Base-by-base conservation (phyloP, 2,888 invertebrate genomes). In the Lasiommata megera region DNA sequence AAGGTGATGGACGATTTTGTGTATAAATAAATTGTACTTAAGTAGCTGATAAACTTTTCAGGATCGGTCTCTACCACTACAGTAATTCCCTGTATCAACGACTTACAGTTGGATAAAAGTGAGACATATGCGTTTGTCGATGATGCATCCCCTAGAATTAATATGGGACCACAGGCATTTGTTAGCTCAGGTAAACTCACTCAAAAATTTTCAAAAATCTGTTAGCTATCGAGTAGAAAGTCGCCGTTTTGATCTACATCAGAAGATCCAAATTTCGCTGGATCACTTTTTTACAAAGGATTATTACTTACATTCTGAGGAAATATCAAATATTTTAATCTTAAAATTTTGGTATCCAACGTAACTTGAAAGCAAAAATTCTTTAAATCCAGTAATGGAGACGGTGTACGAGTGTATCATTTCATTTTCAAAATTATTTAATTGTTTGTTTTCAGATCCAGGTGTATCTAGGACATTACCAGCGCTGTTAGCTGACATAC, bases 401-500 rank as follows among this genome's bases (percentile, higher is more conserved):
- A n/a, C n/a, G n/a, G n/a, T n/a, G n/a, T n/a, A n/a, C n/a, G n/a
- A n/a, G n/a, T n/a, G n/a, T n/a, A n/a, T n/a, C n/a, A n/a, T n/a
- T n/a, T n/a, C n/a, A n/a, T n/a, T 43, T 16, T 28, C n/a, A 29
- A 16, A 28, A n/a, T 28, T 46, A 7, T 6, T 23, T n/a, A n/a
- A n/a, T n/a, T n/a, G n/a, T 18, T 55, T 8, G 47, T 40, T 71
- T 69, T 37, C 64, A 80, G 80, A 77, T 55, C 71, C 70, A 1
- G 60, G 53, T 0, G 67, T 74, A 0, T 43, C 43, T 5, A 1
- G n/a, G 0, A 51, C 51, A 1, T 56, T 53, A 5, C 23, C 37
- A 1, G 53, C 44, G 3, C 58, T 72, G 17, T 2, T 43, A 0
- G 44, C 58, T 0, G 65, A 64, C 1, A 6, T 70, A 0, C 54